These are phyloP conservation scores for Actenoides lindsayi DNA, from an alignment of 2,113 vertebrate genomes.

Conservation along the genomic window DNA sequence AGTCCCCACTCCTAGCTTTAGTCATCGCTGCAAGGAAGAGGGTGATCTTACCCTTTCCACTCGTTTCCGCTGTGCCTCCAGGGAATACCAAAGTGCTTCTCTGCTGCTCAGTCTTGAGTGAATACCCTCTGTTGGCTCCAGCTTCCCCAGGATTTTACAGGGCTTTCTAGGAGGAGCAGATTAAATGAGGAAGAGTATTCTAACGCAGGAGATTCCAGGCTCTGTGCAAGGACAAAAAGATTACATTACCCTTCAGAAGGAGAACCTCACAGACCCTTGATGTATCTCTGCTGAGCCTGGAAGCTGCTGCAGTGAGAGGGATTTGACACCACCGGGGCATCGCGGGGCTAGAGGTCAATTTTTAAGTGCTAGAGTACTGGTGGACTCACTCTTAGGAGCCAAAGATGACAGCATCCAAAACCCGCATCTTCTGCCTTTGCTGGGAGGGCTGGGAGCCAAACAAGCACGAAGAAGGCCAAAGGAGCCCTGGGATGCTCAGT, in stretches of 20 bases:
- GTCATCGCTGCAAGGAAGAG: background rate
- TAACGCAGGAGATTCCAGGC: background rate
- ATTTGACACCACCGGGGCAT: constrained; percentile 14
- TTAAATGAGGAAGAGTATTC: background rate
- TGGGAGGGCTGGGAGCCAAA: background rate
- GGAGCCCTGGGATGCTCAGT: background rate
- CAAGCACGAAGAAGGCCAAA: background rate
- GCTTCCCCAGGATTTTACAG: background rate
- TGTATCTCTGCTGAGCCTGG: constrained; percentile 36
- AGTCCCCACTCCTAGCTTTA: background rate
- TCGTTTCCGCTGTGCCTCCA: background rate
- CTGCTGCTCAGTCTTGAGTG: background rate
- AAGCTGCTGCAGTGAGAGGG: constrained; percentile 37
- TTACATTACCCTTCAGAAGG: constrained; percentile 6
- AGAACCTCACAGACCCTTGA: background rate
- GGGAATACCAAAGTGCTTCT: background rate
- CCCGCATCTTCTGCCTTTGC: background rate
- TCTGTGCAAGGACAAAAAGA: constrained; percentile 24
- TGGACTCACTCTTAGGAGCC: background rate
- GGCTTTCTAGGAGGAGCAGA: background rate
- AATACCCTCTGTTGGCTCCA: background rate
- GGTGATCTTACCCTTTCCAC: background rate
- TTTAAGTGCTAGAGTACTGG: background rate
- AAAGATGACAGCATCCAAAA: background rate
- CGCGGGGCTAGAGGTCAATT: background rate